A percentile compares a stretch with the other conserved stretches of the same genome.
These are phyloP conservation scores for Taenaris catops DNA, from an alignment of 2,888 invertebrate genomes.

Conservation along the genomic window DNA sequence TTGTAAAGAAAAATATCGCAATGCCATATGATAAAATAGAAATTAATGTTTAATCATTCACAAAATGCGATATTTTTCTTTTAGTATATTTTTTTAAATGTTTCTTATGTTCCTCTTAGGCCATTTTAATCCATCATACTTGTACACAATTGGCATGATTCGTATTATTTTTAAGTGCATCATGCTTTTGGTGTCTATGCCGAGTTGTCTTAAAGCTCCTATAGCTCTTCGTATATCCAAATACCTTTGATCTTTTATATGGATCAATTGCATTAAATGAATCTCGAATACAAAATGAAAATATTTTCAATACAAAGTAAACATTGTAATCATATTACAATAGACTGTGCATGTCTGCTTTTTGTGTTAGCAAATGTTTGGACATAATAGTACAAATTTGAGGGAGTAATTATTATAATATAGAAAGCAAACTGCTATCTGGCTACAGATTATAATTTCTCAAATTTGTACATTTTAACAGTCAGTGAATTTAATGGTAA, in stretches of 20 bases:
- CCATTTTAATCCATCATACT: conserved; percentile 46
- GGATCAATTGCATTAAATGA: conserved; percentile 1
- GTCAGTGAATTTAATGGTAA: conserved; percentile 9
- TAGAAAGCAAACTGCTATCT: conserved; percentile 24
- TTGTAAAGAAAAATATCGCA: conserved; percentile 56
- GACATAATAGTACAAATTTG: conserved; percentile 45
- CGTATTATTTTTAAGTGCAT: conserved; percentile 62
- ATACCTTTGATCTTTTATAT: neutral
- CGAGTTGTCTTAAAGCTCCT: conserved; percentile 22
- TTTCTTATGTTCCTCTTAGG: conserved; percentile 37
- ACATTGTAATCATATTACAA: conserved; percentile 26
- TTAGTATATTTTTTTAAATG: conserved; percentile 38
- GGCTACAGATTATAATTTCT: conserved; percentile 42
- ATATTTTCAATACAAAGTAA: conserved; percentile 17
- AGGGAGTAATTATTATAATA: conserved; percentile 33
- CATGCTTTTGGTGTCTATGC: conserved; percentile 78
- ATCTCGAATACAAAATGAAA: conserved; percentile 5
- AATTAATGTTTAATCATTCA: no score
- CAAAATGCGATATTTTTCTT: conserved; percentile 53
- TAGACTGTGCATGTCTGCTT: conserved; percentile 71
- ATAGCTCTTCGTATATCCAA: conserved; percentile 16
- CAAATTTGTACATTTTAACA: conserved; percentile 26
- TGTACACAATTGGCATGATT: conserved; percentile 67
- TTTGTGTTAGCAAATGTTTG: conserved; percentile 58
- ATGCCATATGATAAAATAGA: no score